phyloP scores from a whole-genome alignment of 2,888 invertebrate species.

The Drosophila paramelanica region DNA sequence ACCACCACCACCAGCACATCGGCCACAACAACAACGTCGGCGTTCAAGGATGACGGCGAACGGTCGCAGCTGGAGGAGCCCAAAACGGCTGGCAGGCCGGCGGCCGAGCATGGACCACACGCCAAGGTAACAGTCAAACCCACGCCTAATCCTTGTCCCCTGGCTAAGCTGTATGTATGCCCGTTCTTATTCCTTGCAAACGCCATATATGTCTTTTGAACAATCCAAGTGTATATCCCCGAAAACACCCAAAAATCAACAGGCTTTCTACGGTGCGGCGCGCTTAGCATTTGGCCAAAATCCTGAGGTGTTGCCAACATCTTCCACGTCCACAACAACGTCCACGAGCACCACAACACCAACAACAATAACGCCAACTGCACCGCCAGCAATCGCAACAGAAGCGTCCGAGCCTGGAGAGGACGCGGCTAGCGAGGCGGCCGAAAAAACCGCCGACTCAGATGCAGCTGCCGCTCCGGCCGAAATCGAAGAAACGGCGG shows the following conservation, averaged over 20 bases:
- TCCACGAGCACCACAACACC: slow-evolving; percentile 52
- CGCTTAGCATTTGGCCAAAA: slow-evolving; percentile 86
- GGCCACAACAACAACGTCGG: slow-evolving; percentile 69
- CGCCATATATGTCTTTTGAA: slow-evolving; percentile 66
- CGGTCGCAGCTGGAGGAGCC: slow-evolving; percentile 71
- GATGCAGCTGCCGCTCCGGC: slow-evolving; percentile 25
- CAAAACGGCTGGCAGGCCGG: slow-evolving; percentile 56
- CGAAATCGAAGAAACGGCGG: slow-evolving; percentile 41
- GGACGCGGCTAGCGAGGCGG: slow-evolving; percentile 51
- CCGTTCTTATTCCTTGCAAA: slow-evolving; percentile 59
- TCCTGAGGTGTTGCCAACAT: slow-evolving; percentile 85
- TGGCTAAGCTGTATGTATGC: slow-evolving; percentile 34
- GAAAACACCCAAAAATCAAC: slow-evolving; percentile 75
- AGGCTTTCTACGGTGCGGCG: slow-evolving; percentile 88
- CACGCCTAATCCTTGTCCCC: slow-evolving; percentile 15
- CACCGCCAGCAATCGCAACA: slow-evolving; percentile 48
- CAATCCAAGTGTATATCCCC: slow-evolving; percentile 78
- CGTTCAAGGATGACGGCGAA: slow-evolving; percentile 69
- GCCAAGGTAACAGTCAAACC: slow-evolving; percentile 60
- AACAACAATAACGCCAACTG: slow-evolving; percentile 60
- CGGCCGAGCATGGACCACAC: slow-evolving; percentile 54
- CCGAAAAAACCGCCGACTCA: slow-evolving; percentile 30
- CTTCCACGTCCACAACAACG: slow-evolving; percentile 73
- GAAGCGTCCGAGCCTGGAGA: slow-evolving; percentile 38
- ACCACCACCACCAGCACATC: slow-evolving; percentile 66